These are phyloP conservation scores for Gymnoscelis rufifasciata DNA, from an alignment of 2,888 invertebrate genomes.

Conservation along the genomic window DNA sequence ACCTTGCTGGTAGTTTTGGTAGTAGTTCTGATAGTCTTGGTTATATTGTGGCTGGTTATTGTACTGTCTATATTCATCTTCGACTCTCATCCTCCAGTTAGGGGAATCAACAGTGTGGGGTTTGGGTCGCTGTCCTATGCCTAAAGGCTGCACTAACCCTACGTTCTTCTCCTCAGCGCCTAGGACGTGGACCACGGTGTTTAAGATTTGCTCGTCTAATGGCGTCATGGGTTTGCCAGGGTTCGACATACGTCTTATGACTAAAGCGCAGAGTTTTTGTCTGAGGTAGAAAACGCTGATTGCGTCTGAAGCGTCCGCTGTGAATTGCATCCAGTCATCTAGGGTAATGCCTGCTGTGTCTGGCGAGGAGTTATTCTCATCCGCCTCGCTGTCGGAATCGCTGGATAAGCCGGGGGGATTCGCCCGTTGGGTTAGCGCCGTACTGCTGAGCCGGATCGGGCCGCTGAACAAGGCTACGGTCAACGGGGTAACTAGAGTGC, in stretches of 20 bases:
- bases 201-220: slow-evolving; percentile 83
- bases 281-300: slow-evolving; percentile 82
- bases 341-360: slow-evolving; percentile 76
- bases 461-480: slow-evolving; percentile 90
- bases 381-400: slow-evolving; percentile 70
- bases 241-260: slow-evolving; percentile 80
- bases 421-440: slow-evolving; percentile 55
- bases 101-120: slow-evolving; percentile 81
- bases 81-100: slow-evolving; percentile 55
- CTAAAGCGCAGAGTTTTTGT: slow-evolving; percentile 85
- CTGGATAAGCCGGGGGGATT: slow-evolving; percentile 69
- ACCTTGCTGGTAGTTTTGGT: slow-evolving; percentile 29
- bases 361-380: slow-evolving; percentile 54
- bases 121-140: slow-evolving; percentile 87
- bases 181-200: slow-evolving; percentile 82
- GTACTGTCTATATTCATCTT: slow-evolving; percentile 40
- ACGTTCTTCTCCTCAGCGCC: slow-evolving; percentile 85
- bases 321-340: slow-evolving; percentile 87
- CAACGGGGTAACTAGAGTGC: slow-evolving; percentile 89
- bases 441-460: slow-evolving; percentile 73
- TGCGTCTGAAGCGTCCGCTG: slow-evolving; percentile 83
- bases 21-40: slow-evolving; percentile 46
- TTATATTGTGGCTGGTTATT: slow-evolving; percentile 44
- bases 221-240: slow-evolving; percentile 78
- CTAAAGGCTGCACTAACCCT: slow-evolving; percentile 84